Percentiles rank a stretch among this genome's conserved stretches.
phyloP scores from a whole-genome alignment of 2,113 vertebrate genomes.

The Charadrius vociferus region DNA sequence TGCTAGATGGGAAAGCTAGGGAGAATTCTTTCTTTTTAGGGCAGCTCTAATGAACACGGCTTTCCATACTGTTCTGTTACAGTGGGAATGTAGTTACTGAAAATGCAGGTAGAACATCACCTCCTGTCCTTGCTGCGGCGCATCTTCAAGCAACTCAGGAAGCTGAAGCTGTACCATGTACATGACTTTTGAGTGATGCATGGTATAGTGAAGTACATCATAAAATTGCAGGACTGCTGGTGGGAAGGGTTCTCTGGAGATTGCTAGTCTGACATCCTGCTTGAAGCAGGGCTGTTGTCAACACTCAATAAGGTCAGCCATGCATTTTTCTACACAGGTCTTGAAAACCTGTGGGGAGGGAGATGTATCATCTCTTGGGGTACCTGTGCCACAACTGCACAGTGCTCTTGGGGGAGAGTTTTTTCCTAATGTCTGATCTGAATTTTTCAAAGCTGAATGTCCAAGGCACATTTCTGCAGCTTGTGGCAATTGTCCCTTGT shows the following conservation, averaged over 20 bases:
- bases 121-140: background rate
- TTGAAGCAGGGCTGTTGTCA: background rate
- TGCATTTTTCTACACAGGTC: background rate
- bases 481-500: background rate
- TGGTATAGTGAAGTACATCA: background rate
- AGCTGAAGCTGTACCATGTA: background rate
- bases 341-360: background rate
- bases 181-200: background rate
- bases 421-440: background rate
- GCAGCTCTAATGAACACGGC: background rate
- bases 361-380: background rate
- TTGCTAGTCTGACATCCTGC: background rate
- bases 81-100: background rate
- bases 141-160: background rate
- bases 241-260: background rate
- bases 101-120: background rate
- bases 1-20: background rate
- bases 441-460: background rate
- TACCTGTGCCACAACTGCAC: background rate
- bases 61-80: background rate
- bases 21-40: background rate
- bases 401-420: background rate
- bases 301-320: accelerated
- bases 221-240: background rate
- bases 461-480: background rate